Evolutionary conservation across 2,888 invertebrate genomes (phyloP).

Genomic region (Sycophila texana): DNA sequence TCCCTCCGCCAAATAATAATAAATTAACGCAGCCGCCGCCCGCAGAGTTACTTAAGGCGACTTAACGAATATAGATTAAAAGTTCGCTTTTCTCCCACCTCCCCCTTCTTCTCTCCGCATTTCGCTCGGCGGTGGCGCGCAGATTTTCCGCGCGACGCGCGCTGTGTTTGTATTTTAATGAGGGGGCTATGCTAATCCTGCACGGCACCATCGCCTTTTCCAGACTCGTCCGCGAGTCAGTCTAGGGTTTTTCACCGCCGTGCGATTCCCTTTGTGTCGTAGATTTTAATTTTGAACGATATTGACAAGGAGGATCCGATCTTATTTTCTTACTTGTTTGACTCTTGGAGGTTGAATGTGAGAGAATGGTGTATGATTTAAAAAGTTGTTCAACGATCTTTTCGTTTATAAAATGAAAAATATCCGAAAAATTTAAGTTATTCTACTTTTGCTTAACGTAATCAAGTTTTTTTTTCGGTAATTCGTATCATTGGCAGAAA

Average conservation of each 20-base stretch:
- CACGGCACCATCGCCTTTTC: conserved; percentile 63
- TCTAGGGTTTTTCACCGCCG: conserved; percentile 36
- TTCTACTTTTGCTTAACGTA: no score
- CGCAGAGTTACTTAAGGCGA: conserved; percentile 69
- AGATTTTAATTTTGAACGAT: no score
- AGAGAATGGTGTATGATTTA: no score
- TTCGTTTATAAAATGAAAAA: no score
- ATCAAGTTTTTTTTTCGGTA: no score
- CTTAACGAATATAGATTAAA: conserved; percentile 75
- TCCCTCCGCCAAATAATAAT: conserved; percentile 64
- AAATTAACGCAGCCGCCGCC: conserved; percentile 68
- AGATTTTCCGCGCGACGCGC: conserved; percentile 51
- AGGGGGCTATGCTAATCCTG: conserved; percentile 74
- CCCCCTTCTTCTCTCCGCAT: background rate
- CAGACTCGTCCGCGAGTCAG: background rate
- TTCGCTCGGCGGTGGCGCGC: conserved; percentile 11
- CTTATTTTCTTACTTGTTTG: no score
- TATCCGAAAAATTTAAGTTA: no score
- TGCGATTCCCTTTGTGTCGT: conserved; percentile 22
- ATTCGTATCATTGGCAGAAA: no score
- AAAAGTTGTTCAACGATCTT: no score
- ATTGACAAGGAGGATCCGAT: no score
- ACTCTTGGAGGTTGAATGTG: no score
- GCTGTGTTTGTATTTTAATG: conserved; percentile 75
- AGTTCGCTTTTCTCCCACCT: conserved; percentile 64